These are phyloP conservation scores for Sebastes taczanowskii DNA, from an alignment of 2,797 vertebrate genomes.

Conservation along the genomic window DNA sequence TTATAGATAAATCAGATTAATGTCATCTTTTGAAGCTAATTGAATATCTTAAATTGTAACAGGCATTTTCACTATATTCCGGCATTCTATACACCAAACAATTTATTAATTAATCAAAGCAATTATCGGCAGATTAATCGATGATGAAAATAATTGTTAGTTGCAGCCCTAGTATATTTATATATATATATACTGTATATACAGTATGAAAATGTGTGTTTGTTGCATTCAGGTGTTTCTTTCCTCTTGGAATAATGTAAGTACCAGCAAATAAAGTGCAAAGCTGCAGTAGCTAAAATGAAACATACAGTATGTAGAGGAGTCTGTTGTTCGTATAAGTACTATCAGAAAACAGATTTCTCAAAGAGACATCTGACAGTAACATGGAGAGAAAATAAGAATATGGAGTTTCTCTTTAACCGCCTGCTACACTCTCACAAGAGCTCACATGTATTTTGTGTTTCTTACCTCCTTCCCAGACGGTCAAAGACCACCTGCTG, in stretches of 20 bases:
- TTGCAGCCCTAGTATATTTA: not conserved
- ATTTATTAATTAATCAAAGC: not conserved
- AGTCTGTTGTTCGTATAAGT: not conserved
- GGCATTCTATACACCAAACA: no score
- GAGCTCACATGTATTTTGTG: not conserved
- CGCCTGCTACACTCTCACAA: not conserved
- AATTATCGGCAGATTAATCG: not conserved
- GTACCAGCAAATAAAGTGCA: not conserved
- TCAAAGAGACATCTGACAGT: not conserved
- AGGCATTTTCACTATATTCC: not conserved
- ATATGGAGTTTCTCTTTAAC: not conserved
- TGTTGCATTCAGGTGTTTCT: not conserved
- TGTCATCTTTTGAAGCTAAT: not conserved
- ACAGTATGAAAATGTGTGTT: not conserved
- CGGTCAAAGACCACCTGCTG: conserved; percentile 88
- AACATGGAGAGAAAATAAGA: not conserved
- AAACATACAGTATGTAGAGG: not conserved
- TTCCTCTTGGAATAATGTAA: not conserved
- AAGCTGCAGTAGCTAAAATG: not conserved
- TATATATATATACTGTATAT: not conserved
- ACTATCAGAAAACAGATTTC: not conserved
- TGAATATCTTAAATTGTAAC: not conserved
- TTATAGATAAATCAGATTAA: not conserved
- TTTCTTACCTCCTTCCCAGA: conserved; percentile 54
- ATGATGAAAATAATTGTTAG: not conserved